A percentile compares a stretch with the other conserved stretches of the same genome.
phyloP scores from a whole-genome alignment of 2,113 vertebrate genomes.

The Hiodon tergisus region DNA sequence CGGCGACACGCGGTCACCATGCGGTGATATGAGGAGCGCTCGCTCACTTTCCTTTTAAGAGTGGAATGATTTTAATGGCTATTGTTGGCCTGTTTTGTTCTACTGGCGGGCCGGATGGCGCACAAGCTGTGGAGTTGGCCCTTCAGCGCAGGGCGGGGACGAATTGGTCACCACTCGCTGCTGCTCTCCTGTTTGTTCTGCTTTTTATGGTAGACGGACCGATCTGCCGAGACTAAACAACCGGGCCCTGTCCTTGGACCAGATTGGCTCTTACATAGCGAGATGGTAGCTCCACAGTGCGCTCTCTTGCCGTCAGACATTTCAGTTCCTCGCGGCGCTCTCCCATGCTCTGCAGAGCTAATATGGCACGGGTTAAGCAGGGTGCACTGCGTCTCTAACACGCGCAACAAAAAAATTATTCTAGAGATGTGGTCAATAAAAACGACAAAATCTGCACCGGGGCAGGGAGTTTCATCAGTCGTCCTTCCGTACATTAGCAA shows the following conservation, averaged over 20 bases:
- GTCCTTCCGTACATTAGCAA: background rate
- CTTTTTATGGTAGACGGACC: constrained; percentile 35
- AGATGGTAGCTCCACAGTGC: background rate
- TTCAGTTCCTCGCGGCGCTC: background rate
- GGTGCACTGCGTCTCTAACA: no score
- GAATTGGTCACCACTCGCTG: constrained; percentile 8
- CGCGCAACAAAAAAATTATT: background rate
- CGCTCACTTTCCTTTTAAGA: background rate
- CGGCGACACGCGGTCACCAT: background rate
- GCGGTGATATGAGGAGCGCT: background rate
- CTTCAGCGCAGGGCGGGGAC: background rate
- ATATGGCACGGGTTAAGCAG: no score
- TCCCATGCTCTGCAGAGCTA: background rate
- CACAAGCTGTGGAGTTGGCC: background rate
- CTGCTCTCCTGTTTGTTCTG: constrained; percentile 20
- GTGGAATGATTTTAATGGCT: background rate
- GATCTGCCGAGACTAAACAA: constrained; percentile 37
- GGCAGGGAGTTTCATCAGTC: background rate
- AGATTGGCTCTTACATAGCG: constrained; percentile 1
- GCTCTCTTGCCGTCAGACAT: background rate
- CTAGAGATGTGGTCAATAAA: background rate
- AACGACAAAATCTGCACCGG: background rate
- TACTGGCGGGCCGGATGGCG: background rate
- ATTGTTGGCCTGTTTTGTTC: no score
- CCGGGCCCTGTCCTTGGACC: constrained; percentile 38